Evolutionary conservation across 2,113 vertebrate genomes (phyloP).

Genomic region (Nycticorax nycticorax): DNA sequence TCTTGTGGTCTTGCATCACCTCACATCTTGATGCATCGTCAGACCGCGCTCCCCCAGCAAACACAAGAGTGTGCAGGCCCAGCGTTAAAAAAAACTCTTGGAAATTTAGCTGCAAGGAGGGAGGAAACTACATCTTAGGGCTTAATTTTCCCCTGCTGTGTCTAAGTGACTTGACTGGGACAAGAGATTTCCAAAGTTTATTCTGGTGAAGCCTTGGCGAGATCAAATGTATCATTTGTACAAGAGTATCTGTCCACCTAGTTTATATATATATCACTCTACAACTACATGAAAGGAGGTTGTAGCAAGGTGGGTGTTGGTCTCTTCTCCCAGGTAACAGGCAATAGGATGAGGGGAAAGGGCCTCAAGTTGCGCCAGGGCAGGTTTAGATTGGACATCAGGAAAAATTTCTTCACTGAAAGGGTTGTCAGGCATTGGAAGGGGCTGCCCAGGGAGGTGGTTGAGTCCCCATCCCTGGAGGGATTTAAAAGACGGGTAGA

Average conservation of each 20-base stretch:
- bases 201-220: not conserved
- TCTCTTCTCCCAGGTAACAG: no score
- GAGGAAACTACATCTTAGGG: not conserved
- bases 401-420: no score
- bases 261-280: not conserved
- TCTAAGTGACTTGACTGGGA: not conserved
- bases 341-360: no score
- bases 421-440: no score
- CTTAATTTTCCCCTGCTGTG: not conserved
- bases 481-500: no score
- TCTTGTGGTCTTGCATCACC: not conserved
- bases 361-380: no score
- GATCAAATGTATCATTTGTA: not conserved
- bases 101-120: not conserved
- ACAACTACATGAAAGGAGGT: no score
- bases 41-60: rapidly evolving
- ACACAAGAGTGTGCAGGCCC: not conserved
- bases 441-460: no score
- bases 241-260: not conserved
- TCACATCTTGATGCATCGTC: rapidly evolving
- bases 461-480: no score
- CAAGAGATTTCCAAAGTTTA: not conserved
- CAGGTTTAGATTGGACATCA: no score
- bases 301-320: no score
- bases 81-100: not conserved